Base-by-base conservation (phyloP, 2,888 invertebrate species). In the Aporophyla lueneburgensis region DNA sequence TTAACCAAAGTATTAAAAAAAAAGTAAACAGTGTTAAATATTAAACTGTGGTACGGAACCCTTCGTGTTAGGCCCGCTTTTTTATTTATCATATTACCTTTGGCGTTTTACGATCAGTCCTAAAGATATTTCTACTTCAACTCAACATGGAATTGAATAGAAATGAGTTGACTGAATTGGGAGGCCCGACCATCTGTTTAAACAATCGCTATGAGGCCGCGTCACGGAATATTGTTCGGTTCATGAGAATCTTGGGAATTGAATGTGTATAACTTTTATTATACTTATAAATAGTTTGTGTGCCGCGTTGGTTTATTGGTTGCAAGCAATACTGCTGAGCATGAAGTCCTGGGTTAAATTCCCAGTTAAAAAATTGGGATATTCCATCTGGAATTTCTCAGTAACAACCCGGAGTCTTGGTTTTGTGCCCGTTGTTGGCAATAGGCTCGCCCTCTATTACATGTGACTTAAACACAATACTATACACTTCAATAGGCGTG, bases 181-280 rank as follows among this genome's bases (percentile, higher is more conserved):
- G 81, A 72, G 78, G 73, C 73, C 66, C 59, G 33, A 40, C 63
- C 87, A 88, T 87, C 88, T 87, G 87, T 80, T 74, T 46, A 87
- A 87, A 87, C 85, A 87, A 77, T 78, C 66, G 85, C n/a, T 72
- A 65, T 71, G 58, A 49, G 54, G 61, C 51, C 71, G 51, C 76
- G 70, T 76, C 87, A 76, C 70, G 70, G 61, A 73, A 76, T 85
- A 76, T 74, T 73, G 46, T 81, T 58, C 72, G 63, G 78, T 62
- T 76, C 67, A 74, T 67, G 74, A 61, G 58, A 33, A 40, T 69
- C 75, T 76, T 80, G 43, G 56, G 67, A 68, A 73, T 63, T 76
- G 66, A 67, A 16, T 71, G 54, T 66, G 58, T 63, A 51, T 54
- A 33, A 16, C 51, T 27, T 59, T 53, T 40, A 67, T 24, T 67